Base-by-base conservation (phyloP, 2,113 vertebrate species). In the Corvus cornix region DNA sequence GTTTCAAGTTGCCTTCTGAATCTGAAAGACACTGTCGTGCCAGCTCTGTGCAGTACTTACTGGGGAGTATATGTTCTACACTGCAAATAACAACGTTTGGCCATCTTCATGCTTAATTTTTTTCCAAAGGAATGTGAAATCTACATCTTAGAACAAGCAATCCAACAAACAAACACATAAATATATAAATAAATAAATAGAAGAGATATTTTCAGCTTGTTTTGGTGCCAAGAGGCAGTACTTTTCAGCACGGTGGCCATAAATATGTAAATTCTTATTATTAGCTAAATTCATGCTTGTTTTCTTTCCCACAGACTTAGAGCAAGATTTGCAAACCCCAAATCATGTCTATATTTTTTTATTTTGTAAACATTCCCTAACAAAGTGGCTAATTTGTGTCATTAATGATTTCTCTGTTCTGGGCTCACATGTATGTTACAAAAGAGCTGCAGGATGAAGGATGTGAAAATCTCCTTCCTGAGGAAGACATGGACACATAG, bases 201-300 rank as follows among this genome's bases (percentile, higher is more conserved):
- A 37, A 2, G 11, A 41, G 10, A 83, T 41, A 44, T 85, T 80
- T 85, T 44, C 35, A 41, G 13, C 28, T 43, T 79, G n/a, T 66
- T 90, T 85, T 62, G 20, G 20, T 88, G 63, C 92, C 82, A 94
- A 60, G 60, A 69, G n/a, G 24, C 58, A 75, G 52, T 72, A 58
- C 28, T 51, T 90, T 48, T 66, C 55, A 90, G 27, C 9, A 83
- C 15, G 46, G 56, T 70, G 41, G 26, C 39, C 76, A 75, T 70
- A 90, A 83, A 92, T 74, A 74, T 35, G 19, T 68, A 69, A 82
- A 90, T 76, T 26, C 3, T 91, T 56, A 64, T 87, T 93, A 46
- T 73, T 93, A 77, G 30, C 31, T 66, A 74, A 76, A 73, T 51
- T 37, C 23, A 66, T 51, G 20, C 33, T 88, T 93, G 11, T 62